Conservation (phyloP, 2,888 invertebrate species). For the Lycia hirtaria region DNA sequence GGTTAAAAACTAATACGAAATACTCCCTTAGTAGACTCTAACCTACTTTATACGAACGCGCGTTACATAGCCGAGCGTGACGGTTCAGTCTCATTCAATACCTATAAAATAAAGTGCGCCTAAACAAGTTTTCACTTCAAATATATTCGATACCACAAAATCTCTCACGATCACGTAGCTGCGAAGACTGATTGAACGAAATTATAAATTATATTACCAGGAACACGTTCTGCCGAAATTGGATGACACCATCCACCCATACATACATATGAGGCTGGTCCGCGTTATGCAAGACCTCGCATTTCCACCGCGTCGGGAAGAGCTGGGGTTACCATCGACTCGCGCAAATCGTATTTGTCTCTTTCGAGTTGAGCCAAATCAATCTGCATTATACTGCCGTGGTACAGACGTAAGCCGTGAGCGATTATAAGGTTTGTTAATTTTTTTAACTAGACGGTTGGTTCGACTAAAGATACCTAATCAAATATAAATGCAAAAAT, state of each 20-base stretch:
- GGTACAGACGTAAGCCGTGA: conserved; percentile 38
- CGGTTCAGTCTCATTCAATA: too few species aligned
- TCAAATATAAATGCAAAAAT: too few species aligned
- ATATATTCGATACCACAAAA: neutral
- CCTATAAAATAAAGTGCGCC: too few species aligned
- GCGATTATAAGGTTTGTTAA: neutral
- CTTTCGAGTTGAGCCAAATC: conserved; percentile 75
- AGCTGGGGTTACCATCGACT: conserved; percentile 49
- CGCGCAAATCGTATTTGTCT: conserved; percentile 80
- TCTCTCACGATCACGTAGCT: conserved; percentile 4
- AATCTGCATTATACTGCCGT: conserved; percentile 76
- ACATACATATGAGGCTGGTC: conserved; percentile 22
- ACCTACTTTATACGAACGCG: too few species aligned
- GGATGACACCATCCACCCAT: conserved; percentile 26
- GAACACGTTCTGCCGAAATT: conserved; percentile 19
- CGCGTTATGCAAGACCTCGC: conserved; percentile 38
- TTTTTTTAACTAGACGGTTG: too few species aligned
- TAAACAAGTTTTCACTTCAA: too few species aligned
- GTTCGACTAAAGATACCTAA: too few species aligned
- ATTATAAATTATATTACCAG: conserved; percentile 14
- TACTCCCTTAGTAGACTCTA: too few species aligned
- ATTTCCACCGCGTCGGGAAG: conserved; percentile 63
- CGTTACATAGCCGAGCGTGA: too few species aligned
- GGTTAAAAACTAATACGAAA: too few species aligned
- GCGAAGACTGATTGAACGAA: conserved; percentile 12